Evolutionary conservation across 1,140 invertebrate species (phyloP).

Genomic region (Papilio polytes): DNA sequence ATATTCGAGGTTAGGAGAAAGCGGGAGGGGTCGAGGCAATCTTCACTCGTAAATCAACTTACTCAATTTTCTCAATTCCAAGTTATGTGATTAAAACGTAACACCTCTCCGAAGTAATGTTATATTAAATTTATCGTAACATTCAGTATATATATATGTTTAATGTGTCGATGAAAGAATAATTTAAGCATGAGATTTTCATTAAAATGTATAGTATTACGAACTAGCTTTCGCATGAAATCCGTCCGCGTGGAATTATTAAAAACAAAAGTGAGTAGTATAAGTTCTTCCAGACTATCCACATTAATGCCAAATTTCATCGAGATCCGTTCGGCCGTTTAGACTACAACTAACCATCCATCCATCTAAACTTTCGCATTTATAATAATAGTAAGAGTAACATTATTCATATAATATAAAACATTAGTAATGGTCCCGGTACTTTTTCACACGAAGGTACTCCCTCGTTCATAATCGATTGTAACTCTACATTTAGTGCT

Average conservation of each 20-base stretch:
- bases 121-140: slow-evolving; percentile 4
- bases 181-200: too few species aligned
- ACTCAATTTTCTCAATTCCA: slow-evolving; percentile 28
- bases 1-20: background rate
- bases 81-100: slow-evolving; percentile 20
- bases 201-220: too few species aligned
- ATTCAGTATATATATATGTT: background rate
- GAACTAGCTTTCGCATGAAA: too few species aligned
- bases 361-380: too few species aligned
- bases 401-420: too few species aligned
- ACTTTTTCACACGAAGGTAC: slow-evolving; percentile 2
- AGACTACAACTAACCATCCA: too few species aligned
- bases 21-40: background rate
- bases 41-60: slow-evolving; percentile 21
- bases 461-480: background rate
- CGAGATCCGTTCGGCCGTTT: too few species aligned
- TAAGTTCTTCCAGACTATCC: too few species aligned
- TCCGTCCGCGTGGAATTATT: too few species aligned
- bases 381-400: too few species aligned
- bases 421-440: background rate
- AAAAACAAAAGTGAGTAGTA: too few species aligned
- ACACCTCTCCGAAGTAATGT: background rate
- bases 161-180: background rate
- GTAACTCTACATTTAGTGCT: background rate
- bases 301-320: too few species aligned